Conservation (phyloP, 2,113 vertebrate genomes). For the Daboia siamensis region DNA sequence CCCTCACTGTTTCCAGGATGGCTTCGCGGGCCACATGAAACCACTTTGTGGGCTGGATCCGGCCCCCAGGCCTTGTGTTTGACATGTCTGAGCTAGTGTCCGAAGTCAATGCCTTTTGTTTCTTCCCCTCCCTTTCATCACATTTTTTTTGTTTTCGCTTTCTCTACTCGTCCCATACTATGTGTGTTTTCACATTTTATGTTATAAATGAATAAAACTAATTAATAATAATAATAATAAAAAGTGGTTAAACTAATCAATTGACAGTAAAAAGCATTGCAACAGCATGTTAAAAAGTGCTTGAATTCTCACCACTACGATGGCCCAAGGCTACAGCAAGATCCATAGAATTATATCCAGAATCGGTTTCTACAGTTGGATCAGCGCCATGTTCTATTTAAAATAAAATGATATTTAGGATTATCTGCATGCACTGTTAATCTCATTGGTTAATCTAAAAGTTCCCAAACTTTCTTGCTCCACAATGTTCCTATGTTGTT, state of each 20-base stretch:
- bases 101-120: no score
- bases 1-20: no score
- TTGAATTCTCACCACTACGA: constrained; percentile 81
- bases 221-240: no score
- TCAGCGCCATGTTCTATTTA: constrained; percentile 88
- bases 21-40: no score
- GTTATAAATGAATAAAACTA: no score
- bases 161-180: no score
- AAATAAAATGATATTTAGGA: constrained; percentile 44
- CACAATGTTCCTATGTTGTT: background rate
- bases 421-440: background rate
- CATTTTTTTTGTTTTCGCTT: no score
- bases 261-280: background rate
- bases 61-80: no score
- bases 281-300: background rate
- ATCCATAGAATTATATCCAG: constrained; percentile 98
- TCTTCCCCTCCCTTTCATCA: no score
- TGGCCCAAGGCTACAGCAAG: constrained; percentile 95
- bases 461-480: background rate
- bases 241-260: background rate
- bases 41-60: no score
- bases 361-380: constrained; percentile 94
- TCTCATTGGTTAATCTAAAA: background rate
- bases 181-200: no score
- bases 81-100: no score